Percentiles rank a stretch among this genome's conserved stretches.
Evolutionary conservation across 2,888 invertebrate genomes (phyloP).

Genomic region (Dicyrtoma fusca): DNA sequence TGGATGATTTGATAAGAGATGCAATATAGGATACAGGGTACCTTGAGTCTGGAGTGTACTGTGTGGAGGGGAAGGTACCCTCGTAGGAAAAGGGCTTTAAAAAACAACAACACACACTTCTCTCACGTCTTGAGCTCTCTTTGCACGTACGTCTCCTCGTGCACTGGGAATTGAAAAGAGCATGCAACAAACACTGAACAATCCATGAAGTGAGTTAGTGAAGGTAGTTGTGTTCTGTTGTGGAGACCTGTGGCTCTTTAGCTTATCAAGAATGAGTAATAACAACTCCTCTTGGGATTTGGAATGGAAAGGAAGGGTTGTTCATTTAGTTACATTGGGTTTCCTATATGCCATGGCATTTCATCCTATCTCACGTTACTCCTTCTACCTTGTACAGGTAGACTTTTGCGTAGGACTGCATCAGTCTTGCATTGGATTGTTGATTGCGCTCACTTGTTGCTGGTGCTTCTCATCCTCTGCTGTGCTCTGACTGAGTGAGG

Average conservation of each 20-base stretch:
- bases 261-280: neutral
- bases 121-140: conserved; percentile 21
- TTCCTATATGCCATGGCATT: too few species aligned
- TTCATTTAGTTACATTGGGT: too few species aligned
- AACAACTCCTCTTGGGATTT: conserved; percentile 6
- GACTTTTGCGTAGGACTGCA: too few species aligned
- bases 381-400: too few species aligned
- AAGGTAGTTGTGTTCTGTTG: neutral
- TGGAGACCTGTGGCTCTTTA: neutral
- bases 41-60: conserved; percentile 10
- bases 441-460: too few species aligned
- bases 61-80: conserved; percentile 14
- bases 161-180: conserved; percentile 17
- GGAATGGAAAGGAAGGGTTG: conserved; percentile 9
- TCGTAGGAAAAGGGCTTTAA: conserved; percentile 8
- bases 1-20: neutral
- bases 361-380: too few species aligned
- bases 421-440: too few species aligned
- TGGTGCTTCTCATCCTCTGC: too few species aligned
- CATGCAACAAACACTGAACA: conserved; percentile 31
- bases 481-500: neutral
- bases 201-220: conserved; percentile 13
- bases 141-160: conserved; percentile 32
- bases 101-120: neutral
- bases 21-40: conserved; percentile 8